Evolutionary conservation across 2,888 invertebrate species (phyloP).

Genomic region (Nipponacmea schrenckii): DNA sequence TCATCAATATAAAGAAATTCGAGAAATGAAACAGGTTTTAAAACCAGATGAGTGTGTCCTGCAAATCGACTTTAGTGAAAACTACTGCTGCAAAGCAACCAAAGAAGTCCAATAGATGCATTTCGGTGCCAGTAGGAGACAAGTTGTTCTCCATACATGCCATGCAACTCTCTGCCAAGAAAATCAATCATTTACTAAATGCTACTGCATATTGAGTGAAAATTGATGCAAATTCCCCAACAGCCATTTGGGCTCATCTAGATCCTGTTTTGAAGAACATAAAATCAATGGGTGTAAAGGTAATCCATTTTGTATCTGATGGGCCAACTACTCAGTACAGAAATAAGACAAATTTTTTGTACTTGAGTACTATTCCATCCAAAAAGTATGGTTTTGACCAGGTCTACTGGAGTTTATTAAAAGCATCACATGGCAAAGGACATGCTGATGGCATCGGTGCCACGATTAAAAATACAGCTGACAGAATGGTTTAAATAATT

Average conservation of each 20-base stretch:
- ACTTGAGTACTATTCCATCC: slow-evolving; percentile 18
- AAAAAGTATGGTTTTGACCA: not conserved
- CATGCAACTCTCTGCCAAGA: slow-evolving; percentile 46
- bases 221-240: slow-evolving; percentile 52
- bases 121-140: slow-evolving; percentile 12
- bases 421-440: not conserved
- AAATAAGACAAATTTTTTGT: slow-evolving; percentile 62
- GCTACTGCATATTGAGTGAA: slow-evolving; percentile 52
- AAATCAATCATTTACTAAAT: slow-evolving; percentile 8
- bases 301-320: slow-evolving; percentile 48
- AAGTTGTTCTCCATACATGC: slow-evolving; percentile 10
- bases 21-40: slow-evolving; percentile 15
- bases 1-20: slow-evolving; percentile 13
- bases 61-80: slow-evolving; percentile 54
- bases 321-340: slow-evolving; percentile 58
- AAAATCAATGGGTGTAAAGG: slow-evolving; percentile 7
- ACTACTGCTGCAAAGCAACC: slow-evolving; percentile 9
- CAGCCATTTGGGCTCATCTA: slow-evolving; percentile 64
- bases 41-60: slow-evolving; percentile 5
- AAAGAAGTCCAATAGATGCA: slow-evolving; percentile 10
- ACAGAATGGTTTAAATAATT: slow-evolving; percentile 5
- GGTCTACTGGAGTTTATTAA: not conserved
- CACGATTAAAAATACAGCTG: not conserved
- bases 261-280: slow-evolving; percentile 41
- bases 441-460: not conserved